Percentiles rank a stretch among this genome's conserved stretches.
Conservation (phyloP, 2,888 invertebrate genomes). For the Camptogramma bilineatum region DNA sequence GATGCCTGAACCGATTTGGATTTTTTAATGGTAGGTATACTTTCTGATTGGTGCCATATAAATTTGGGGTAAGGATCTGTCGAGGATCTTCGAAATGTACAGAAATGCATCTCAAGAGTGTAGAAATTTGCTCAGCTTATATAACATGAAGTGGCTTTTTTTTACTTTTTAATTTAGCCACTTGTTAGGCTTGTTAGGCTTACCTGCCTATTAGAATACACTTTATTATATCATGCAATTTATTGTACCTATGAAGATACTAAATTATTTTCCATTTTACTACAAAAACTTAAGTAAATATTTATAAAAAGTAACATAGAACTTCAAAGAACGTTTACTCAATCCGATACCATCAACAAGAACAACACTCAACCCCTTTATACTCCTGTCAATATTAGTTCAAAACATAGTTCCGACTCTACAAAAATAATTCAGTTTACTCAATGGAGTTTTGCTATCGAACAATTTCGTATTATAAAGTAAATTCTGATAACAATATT, state of each 20-base stretch:
- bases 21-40: too few species aligned
- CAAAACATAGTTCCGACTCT: background rate
- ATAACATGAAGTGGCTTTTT: too few species aligned
- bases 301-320: slow-evolving; percentile 15
- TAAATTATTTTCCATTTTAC: background rate
- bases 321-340: slow-evolving; percentile 39
- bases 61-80: too few species aligned
- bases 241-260: background rate
- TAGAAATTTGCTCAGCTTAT: too few species aligned
- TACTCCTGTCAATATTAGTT: slow-evolving; percentile 24
- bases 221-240: background rate
- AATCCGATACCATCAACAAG: slow-evolving; percentile 33
- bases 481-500: background rate
- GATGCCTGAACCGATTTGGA: too few species aligned
- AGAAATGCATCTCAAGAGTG: too few species aligned
- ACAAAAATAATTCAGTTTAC: slow-evolving; percentile 10
- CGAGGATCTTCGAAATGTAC: too few species aligned
- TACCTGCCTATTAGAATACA: too few species aligned
- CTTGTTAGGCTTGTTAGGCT: too few species aligned
- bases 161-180: too few species aligned
- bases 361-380: slow-evolving; percentile 38
- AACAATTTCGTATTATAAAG: background rate
- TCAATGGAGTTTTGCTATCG: background rate
- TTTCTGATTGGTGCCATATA: too few species aligned
- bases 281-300: slow-evolving; percentile 14